phyloP scores from a whole-genome alignment of 2,113 vertebrate genomes.

The Aleadryas rufinucha region DNA sequence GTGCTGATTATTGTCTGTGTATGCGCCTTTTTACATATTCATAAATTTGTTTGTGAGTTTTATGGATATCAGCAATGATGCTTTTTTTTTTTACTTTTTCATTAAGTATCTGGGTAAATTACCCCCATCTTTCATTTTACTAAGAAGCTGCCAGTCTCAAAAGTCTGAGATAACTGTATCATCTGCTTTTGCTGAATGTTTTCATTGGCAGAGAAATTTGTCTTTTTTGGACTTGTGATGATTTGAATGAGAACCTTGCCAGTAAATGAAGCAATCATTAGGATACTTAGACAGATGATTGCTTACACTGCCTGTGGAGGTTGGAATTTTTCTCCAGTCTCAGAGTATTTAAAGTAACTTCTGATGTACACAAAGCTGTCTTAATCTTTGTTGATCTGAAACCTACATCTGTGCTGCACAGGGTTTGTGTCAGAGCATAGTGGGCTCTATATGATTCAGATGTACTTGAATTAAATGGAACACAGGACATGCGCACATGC shows the following conservation, averaged over 20 bases:
- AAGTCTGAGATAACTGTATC: neutral
- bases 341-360: neutral
- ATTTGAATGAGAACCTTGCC: neutral
- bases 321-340: neutral
- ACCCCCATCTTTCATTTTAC: neutral
- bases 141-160: neutral
- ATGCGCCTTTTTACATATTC: neutral
- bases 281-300: neutral
- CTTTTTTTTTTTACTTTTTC: neutral
- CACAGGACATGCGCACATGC: fast-evolving
- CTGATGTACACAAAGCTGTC: neutral
- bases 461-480: neutral
- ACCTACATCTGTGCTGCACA: neutral
- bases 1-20: neutral
- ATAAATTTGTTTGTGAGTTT: neutral
- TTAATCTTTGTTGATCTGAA: neutral
- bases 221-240: neutral
- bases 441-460: neutral
- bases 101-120: neutral
- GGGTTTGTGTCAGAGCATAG: neutral
- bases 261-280: neutral
- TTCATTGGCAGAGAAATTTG: neutral
- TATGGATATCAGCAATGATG: neutral
- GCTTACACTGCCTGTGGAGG: neutral
- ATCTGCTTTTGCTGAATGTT: neutral